Evolutionary conservation across 37 sponge, comb jelly and placozoan genomes (phyloP).

Genomic region (Bolinopsis microptera): DNA sequence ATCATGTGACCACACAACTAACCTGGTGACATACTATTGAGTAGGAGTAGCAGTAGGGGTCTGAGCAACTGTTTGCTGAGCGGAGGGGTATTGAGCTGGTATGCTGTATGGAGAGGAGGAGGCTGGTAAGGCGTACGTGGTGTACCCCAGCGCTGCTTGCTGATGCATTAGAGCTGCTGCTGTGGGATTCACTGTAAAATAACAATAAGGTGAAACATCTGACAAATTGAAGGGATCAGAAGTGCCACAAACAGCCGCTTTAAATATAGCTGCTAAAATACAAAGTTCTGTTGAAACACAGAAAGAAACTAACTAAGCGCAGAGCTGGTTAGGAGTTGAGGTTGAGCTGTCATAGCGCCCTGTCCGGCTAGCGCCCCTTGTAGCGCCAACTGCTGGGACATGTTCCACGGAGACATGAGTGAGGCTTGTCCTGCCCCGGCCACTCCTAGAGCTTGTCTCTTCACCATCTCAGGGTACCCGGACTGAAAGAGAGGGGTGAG

Average conservation of each 20-base stretch:
- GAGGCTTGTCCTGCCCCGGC: slow-evolving; percentile 40
- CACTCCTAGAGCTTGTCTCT: slow-evolving; percentile 63
- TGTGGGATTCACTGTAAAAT: slow-evolving; percentile 13
- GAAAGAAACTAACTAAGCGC: slow-evolving; percentile 13
- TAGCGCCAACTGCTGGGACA: slow-evolving; percentile 56
- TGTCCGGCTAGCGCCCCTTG: slow-evolving; percentile 48
- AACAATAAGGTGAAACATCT: background rate
- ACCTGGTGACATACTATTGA: slow-evolving; percentile 18
- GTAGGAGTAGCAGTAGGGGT: slow-evolving; percentile 44
- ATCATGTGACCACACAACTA: too few species aligned
- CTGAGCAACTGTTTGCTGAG: slow-evolving; percentile 22
- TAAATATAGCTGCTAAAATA: too few species aligned
- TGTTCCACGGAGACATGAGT: slow-evolving; percentile 53
- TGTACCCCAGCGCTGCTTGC: slow-evolving; percentile 55
- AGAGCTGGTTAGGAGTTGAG: slow-evolving; percentile 6
- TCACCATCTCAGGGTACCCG: slow-evolving; percentile 61
- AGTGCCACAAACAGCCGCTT: too few species aligned
- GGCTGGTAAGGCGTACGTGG: slow-evolving; percentile 55
- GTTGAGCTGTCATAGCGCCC: background rate
- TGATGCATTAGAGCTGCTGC: slow-evolving; percentile 56
- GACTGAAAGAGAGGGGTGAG: slow-evolving; percentile 18
- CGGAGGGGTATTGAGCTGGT: background rate
- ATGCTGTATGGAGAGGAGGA: background rate
- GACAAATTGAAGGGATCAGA: background rate
- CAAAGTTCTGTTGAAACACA: too few species aligned